Evolutionary conservation across 2,797 vertebrate species (phyloP), one percentile per base, ranked within the genome.

Genomic region (Alfaro cultratus): DNA sequence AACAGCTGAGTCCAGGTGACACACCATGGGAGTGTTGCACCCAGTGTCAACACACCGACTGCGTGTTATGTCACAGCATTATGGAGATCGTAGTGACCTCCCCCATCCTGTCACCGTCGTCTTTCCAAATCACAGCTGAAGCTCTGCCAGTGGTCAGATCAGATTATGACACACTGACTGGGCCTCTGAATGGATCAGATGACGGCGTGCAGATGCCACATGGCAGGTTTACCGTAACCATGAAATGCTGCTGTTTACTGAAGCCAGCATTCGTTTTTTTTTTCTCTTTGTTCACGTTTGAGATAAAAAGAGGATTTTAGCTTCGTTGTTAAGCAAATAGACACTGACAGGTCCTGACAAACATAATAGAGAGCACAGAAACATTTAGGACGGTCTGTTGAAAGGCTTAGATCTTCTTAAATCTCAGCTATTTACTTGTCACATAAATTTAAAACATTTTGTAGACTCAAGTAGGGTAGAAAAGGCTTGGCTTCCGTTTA

Each of bases 21-120:
- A 90, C 89, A 80, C 88, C 86, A 87, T 75, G 13, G 86, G 88
- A 86, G 88, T 70, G 75, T n/a, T 81, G 85, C 70, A 87, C 84
- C 68, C 86, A 78, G n/a, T 85, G 90, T 90, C 92, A 91, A 93
- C 91, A 89, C 80, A 53, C 79, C 71, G 80, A 41, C 82, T 68
- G 81, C 12, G 83, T 82, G 91, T 92, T 90, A 90, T 90, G 90
- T 92, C 90, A 88, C 74, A 34, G 43, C 80, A 45, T 55, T 15
- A 68, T 62, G 79, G 34, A 74, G 39, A 77, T 36, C 73, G 45
- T 29, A 43, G 53, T 57, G 74, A 70, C 86, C 81, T 53, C 76
- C 71, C 62, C 43, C 74, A n/a, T 80, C 53, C 55, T 45, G 41
- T 71, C 75, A 41, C 51, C 26, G 34, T 49, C 53, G 2, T 62